phyloP scores from a whole-genome alignment of 2,113 vertebrate genomes.

The Conger conger region DNA sequence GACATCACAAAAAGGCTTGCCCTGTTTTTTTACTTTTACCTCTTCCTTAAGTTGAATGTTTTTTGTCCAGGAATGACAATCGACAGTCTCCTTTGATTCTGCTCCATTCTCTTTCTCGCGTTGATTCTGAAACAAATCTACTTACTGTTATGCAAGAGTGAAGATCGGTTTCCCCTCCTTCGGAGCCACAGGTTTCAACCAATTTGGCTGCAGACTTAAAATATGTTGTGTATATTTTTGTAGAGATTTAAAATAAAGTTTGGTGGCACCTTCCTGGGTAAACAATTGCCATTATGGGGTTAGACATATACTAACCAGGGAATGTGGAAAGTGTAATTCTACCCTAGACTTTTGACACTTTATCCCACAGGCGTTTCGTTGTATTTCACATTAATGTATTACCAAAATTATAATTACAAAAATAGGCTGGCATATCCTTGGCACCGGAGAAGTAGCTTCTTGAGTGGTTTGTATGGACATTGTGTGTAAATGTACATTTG shows the following conservation, averaged over 20 bases:
- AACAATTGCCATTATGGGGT: background rate
- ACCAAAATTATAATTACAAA: background rate
- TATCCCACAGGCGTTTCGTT: background rate
- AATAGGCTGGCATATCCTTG: background rate
- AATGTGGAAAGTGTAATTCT: background rate
- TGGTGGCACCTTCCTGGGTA: background rate
- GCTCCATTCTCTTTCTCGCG: too few species aligned
- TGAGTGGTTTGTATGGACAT: background rate
- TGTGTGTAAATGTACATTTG: background rate
- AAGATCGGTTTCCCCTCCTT: background rate
- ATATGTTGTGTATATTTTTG: background rate
- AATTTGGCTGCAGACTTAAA: background rate
- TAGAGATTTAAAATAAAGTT: background rate
- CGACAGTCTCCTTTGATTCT: too few species aligned
- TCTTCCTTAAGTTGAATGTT: constrained; percentile 29
- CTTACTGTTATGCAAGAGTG: background rate
- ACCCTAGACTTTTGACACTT: background rate
- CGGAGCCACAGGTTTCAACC: background rate
- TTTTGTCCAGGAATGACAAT: constrained; percentile 3
- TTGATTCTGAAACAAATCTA: background rate
- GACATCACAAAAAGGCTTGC: constrained; percentile 19
- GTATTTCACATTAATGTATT: background rate
- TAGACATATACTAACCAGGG: background rate
- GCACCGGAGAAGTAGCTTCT: background rate
- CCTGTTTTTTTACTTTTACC: constrained; percentile 21